Conservation (phyloP, 2,888 invertebrate species). For the Troides aeacus region DNA sequence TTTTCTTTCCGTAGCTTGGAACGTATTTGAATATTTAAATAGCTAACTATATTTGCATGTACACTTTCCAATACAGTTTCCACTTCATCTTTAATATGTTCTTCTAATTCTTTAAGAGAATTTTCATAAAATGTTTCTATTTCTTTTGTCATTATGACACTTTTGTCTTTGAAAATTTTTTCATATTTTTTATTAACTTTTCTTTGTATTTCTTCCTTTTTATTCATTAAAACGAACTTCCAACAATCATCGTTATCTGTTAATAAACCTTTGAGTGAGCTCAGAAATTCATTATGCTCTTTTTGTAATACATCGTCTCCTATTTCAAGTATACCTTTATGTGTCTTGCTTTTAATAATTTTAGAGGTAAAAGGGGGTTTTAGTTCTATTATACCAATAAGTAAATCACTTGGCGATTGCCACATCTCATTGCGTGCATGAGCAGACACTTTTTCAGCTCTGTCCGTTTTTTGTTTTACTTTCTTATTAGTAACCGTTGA, state of each 20-base stretch:
- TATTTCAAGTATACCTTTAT: constrained; percentile 65
- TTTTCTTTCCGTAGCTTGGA: constrained; percentile 54
- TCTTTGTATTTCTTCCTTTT: constrained; percentile 47
- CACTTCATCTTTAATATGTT: constrained; percentile 54
- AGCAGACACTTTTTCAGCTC: constrained; percentile 9
- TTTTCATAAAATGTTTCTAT: constrained; percentile 58
- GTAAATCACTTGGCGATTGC: constrained; percentile 68
- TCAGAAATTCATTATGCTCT: constrained; percentile 50
- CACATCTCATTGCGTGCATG: constrained; percentile 39
- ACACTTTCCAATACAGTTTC: constrained; percentile 45
- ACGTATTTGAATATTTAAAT: constrained; percentile 58
- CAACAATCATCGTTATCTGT: constrained; percentile 62
- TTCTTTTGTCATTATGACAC: constrained; percentile 56
- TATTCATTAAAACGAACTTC: constrained; percentile 55
- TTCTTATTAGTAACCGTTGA: constrained; percentile 29
- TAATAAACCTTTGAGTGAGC: constrained; percentile 44
- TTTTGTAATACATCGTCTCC: constrained; percentile 54
- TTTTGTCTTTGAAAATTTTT: constrained; percentile 55
- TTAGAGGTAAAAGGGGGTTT: constrained; percentile 71
- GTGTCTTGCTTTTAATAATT: constrained; percentile 65
- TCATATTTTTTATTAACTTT: constrained; percentile 53
- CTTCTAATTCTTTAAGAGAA: constrained; percentile 61
- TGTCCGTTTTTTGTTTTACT: not conserved
- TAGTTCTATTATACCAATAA: constrained; percentile 60
- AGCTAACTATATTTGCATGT: constrained; percentile 52